Evolutionary conservation across 2,888 invertebrate genomes (phyloP).

Genomic region (Perdita meconis): DNA sequence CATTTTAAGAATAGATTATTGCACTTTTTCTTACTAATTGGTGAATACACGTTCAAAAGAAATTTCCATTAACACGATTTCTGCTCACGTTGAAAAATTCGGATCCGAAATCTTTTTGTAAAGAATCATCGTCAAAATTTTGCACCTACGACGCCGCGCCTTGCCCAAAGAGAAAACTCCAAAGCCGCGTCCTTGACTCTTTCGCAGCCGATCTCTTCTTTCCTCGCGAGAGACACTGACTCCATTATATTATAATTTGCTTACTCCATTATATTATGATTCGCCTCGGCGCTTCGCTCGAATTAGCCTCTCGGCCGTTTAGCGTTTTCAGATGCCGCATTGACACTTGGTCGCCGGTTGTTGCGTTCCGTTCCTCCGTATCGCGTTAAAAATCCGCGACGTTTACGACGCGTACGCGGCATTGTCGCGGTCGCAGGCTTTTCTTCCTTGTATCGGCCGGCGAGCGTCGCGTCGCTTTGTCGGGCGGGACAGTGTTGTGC

Average conservation of each 20-base stretch:
- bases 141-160: neutral
- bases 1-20: too few relatives aligned
- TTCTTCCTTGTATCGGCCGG: slow-evolving; percentile 14
- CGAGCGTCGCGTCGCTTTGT: slow-evolving; percentile 16
- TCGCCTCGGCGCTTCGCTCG: slow-evolving; percentile 26
- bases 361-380: neutral
- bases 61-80: too few relatives aligned
- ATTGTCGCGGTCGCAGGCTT: slow-evolving; percentile 2
- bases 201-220: slow-evolving; percentile 4
- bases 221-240: neutral
- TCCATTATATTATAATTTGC: slow-evolving; percentile 42
- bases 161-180: slow-evolving; percentile 6
- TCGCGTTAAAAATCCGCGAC: slow-evolving; percentile 21
- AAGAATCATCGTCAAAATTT: too few relatives aligned
- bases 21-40: too few relatives aligned
- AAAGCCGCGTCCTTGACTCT: neutral
- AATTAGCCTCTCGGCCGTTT: slow-evolving; percentile 41
- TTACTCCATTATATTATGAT: slow-evolving; percentile 33
- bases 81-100: too few relatives aligned
- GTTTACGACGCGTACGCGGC: slow-evolving; percentile 15
- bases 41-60: too few relatives aligned
- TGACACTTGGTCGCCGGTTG: slow-evolving; percentile 28
- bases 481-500: slow-evolving; percentile 13
- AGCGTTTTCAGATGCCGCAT: slow-evolving; percentile 51
- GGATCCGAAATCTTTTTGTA: too few relatives aligned